Percentiles rank a stretch among this genome's conserved stretches.
Conservation (phyloP, 2,888 invertebrate species). For the Caenorhabditis sp. region DNA sequence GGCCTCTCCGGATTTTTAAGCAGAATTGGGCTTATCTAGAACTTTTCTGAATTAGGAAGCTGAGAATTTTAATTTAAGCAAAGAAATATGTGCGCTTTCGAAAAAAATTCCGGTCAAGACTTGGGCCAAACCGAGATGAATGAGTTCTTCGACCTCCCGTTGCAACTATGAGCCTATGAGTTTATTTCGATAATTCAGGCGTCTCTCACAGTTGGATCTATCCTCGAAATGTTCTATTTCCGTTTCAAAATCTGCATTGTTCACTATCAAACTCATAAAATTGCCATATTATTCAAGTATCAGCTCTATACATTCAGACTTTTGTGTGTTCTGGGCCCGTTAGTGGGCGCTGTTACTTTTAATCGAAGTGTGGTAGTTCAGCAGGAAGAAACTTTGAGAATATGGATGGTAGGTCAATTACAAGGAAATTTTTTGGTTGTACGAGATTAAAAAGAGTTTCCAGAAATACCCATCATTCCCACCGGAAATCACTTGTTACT, state of each 20-base stretch:
- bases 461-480: not conserved
- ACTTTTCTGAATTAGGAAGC: not conserved
- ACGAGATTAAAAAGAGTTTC: not conserved
- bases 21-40: too few species aligned
- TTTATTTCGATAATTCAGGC: not conserved
- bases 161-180: not conserved
- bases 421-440: too few species aligned
- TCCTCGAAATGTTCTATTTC: conserved; percentile 10
- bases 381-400: not conserved
- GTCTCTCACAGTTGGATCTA: conserved; percentile 1
- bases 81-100: too few species aligned
- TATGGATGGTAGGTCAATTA: not conserved
- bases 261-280: not conserved
- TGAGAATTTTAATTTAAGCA: too few species aligned
- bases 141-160: too few species aligned
- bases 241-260: conserved; percentile 6
- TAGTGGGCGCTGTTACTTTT: not conserved
- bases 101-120: too few species aligned
- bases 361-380: not conserved
- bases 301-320: not conserved
- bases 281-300: not conserved
- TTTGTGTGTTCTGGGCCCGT: not conserved
- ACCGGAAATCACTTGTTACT: conserved; percentile 9
- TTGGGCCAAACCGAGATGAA: too few species aligned
- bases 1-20: not conserved